Percentiles rank a stretch among this genome's conserved stretches.
Evolutionary conservation across 2,888 invertebrate species (phyloP).

Genomic region (Ptilodon capucinus): DNA sequence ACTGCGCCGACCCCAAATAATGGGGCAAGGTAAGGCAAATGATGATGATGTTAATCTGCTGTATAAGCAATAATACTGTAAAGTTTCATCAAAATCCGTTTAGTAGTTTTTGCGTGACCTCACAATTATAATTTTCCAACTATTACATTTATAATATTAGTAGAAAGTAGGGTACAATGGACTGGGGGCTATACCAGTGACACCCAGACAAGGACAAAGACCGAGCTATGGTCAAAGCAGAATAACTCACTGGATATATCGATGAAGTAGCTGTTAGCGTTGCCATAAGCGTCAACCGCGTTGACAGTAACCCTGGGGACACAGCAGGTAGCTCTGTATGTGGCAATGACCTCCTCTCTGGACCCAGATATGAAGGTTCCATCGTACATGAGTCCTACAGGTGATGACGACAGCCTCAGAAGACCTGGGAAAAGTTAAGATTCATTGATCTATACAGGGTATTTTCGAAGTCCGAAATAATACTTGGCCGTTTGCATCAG

Average conservation of each 20-base stretch:
- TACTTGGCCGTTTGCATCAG: too few relatives aligned
- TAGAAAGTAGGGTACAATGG: too few relatives aligned
- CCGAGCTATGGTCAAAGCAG: neutral
- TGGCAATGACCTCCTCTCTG: conserved; percentile 84
- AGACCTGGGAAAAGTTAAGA: conserved; percentile 65
- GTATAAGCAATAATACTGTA: neutral
- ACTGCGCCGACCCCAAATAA: too few relatives aligned
- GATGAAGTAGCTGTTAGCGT: conserved; percentile 83
- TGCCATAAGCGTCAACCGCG: conserved; percentile 87
- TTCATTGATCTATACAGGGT: neutral
- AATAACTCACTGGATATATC: conserved; percentile 80
- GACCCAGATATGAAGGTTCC: conserved; percentile 86
- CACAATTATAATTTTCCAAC: too few relatives aligned
- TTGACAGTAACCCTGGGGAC: conserved; percentile 85
- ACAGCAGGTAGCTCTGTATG: conserved; percentile 89
- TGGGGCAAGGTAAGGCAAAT: too few relatives aligned
- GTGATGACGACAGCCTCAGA: conserved; percentile 81
- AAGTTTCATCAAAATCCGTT: too few relatives aligned
- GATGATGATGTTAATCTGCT: too few relatives aligned
- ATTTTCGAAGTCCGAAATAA: too few relatives aligned
- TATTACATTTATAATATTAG: too few relatives aligned
- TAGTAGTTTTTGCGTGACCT: too few relatives aligned
- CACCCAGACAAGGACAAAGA: too few relatives aligned
- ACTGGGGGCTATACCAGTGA: too few relatives aligned
- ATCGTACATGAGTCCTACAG: conserved; percentile 84